phyloP scores from a whole-genome alignment of 1,140 invertebrate species.

The Habropoda laboriosa region DNA sequence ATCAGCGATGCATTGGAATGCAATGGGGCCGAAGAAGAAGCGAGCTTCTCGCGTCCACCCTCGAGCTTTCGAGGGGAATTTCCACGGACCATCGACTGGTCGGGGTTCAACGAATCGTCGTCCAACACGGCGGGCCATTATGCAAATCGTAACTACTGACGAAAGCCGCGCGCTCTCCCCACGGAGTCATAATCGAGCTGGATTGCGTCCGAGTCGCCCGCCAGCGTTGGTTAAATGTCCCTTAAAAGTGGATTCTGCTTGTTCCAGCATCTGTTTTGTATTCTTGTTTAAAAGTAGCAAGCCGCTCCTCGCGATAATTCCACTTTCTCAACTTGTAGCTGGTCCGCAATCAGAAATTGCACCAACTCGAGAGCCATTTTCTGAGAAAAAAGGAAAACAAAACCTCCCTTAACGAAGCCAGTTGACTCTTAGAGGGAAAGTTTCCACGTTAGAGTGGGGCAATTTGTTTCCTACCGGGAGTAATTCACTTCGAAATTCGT shows the following conservation, averaged over 20 bases:
- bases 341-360: no score
- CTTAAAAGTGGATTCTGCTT: neutral
- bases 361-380: no score
- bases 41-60: neutral
- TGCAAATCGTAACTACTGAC: slow-evolving; percentile 10
- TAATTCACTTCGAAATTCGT: no score
- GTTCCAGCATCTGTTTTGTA: neutral
- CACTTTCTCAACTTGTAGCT: no score
- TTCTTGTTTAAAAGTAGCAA: neutral
- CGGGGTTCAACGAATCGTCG: slow-evolving; percentile 21
- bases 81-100: neutral
- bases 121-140: slow-evolving; percentile 9
- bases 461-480: no score
- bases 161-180: neutral
- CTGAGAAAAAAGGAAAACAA: no score
- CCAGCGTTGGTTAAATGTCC: neutral
- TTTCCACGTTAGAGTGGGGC: no score
- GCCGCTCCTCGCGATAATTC: no score
- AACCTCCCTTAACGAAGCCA: no score
- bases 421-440: no score
- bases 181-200: neutral
- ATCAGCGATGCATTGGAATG: slow-evolving; percentile 5
- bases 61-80: neutral
- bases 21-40: slow-evolving; percentile 3
- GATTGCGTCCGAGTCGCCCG: neutral